Base-by-base conservation (phyloP, 2,797 vertebrate species). In the Danio choprae region DNA sequence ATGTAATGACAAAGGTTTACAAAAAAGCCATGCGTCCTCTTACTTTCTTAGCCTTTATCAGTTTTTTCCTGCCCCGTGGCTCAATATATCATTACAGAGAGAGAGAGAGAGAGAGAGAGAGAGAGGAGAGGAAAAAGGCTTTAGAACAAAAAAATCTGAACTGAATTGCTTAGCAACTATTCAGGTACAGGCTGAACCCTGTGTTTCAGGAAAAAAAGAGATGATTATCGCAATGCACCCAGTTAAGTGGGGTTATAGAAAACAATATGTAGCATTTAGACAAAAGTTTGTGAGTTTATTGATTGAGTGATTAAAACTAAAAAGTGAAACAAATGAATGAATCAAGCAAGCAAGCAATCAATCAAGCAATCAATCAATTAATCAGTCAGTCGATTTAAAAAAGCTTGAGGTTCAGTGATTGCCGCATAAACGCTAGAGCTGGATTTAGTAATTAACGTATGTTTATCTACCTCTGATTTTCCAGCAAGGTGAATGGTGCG, bases 401-500 rank as follows among this genome's bases (percentile, higher is more conserved):
- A 10, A 51, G 3, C 6, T 11, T 38, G 5, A 1, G 13, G 8
- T 64, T 62, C 18, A 50, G 7, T 74, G 7, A 59, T 20, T 38
- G 29, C 4, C 12, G 58, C 10, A 1, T 44, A 20, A 75, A 70
- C 7, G 1, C 43, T 20, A 2, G n/a, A n/a, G 9, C 11, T 44
- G 10, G 22, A 55, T 36, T 50, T 6, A 41, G 18, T 76, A 69
- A 68, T 16, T 68, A 18, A 71, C 5, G 20, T 7, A n/a, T 74
- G 12, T 56, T 36, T 44, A 16, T 11, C 36, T 58, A 87, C 38
- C 58, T 89, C 41, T 85, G 68, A 79, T 20, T 0, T 92, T 91
- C 89, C 94, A 99, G 98, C 97, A 97, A 88, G 98, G 97, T 90
- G 98, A 99, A 90, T 99, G 98, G 98, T 98, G 98, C 84, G 98